Conservation (phyloP, 2,113 vertebrate genomes). For the Paedocypris sp. region DNA sequence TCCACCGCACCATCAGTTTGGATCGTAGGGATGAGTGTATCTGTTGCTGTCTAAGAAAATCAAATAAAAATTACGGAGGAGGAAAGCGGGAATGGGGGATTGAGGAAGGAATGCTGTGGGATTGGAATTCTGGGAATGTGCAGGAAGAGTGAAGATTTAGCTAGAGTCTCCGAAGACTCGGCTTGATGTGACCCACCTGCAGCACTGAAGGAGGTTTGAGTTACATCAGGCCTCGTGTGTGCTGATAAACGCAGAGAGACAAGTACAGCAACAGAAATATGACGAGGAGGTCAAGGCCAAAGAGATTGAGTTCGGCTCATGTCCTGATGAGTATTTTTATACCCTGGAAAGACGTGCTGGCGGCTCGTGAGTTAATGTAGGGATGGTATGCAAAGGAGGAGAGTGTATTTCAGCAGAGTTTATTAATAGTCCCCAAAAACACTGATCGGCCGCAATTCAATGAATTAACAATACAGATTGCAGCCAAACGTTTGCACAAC, state of each 20-base stretch:
- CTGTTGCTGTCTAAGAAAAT: no score
- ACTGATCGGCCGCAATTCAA: no score
- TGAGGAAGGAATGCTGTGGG: constrained; percentile 1
- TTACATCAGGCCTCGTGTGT: constrained; percentile 9
- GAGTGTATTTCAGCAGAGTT: constrained; percentile 18
- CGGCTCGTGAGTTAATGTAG: background rate
- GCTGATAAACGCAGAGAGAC: background rate
- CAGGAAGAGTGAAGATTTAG: background rate
- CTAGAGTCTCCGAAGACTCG: background rate
- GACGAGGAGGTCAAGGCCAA: constrained; percentile 2
- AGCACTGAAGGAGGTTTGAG: background rate
- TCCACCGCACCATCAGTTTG: no score
- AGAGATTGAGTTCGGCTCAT: constrained; percentile 2
- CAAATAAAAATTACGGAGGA: no score
- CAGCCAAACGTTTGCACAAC: no score
- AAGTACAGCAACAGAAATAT: background rate
- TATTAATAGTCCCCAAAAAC: constrained; percentile 31
- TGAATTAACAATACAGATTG: no score
- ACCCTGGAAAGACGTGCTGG: background rate
- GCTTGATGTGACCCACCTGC: constrained; percentile 15
- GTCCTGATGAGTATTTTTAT: constrained; percentile 1
- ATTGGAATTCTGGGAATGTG: constrained; percentile 41
- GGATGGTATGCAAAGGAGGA: constrained; percentile 1
- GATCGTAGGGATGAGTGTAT: no score
- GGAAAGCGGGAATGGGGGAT: constrained; percentile 4